These are phyloP conservation scores for Cherax quadricarinatus DNA, from an alignment of 1,140 invertebrate species.

Conservation along the genomic window DNA sequence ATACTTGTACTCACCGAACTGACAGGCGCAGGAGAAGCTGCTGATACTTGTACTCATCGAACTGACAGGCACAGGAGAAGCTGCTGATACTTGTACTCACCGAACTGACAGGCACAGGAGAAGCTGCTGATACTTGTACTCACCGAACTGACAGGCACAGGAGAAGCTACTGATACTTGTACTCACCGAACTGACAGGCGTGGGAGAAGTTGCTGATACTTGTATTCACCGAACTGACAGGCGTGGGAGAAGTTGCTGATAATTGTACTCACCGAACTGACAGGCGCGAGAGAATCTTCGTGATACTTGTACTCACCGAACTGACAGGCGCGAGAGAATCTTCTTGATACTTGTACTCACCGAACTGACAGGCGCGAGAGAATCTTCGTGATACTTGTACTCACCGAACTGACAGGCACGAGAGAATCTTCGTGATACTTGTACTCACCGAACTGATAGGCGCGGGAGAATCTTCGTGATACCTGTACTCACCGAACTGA, in stretches of 20 bases:
- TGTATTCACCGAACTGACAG: conserved; percentile 88
- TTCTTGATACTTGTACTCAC: conserved; percentile 85
- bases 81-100: conserved; percentile 84
- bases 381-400: conserved; percentile 80
- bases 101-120: conserved; percentile 77
- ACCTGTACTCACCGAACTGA: conserved; percentile 90
- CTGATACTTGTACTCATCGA: conserved; percentile 73
- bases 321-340: background rate
- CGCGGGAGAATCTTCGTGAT: conserved; percentile 69
- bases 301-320: too few relatives aligned
- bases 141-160: conserved; percentile 90
- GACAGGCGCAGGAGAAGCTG: conserved; percentile 89
- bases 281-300: conserved; percentile 92
- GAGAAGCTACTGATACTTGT: conserved; percentile 82
- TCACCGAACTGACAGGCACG: too few relatives aligned
- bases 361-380: conserved; percentile 89
- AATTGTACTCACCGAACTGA: conserved; percentile 90
- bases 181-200: too few relatives aligned
- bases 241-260: conserved; percentile 69
- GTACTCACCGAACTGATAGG: conserved; percentile 83
- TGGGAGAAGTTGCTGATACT: conserved; percentile 76
- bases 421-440: conserved; percentile 77
- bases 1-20: conserved; percentile 89
- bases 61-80: too few relatives aligned
- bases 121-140: conserved; percentile 81